Conservation (phyloP, 1,140 invertebrate species). For the Phymorhynchus buccinoides region DNA sequence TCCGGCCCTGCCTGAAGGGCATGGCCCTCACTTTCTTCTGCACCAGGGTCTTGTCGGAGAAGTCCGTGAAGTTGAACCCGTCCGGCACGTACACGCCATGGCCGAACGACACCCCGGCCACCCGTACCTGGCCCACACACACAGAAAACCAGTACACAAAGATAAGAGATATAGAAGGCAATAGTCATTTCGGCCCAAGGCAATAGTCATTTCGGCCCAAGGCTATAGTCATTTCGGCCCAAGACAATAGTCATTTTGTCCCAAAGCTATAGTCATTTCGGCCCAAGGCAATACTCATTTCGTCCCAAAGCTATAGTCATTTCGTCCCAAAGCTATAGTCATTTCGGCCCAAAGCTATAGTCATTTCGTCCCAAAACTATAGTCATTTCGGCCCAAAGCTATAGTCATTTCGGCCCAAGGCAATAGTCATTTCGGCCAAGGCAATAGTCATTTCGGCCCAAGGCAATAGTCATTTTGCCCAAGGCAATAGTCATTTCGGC, state of each 20-base stretch:
- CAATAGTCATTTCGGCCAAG: no score
- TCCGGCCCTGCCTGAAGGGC: background rate
- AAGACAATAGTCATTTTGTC: no score
- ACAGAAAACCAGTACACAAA: no score
- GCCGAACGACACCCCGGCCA: constrained; percentile 35
- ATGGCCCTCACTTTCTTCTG: constrained; percentile 35
- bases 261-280: no score
- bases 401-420: background rate
- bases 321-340: background rate
- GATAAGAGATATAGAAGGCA: no score
- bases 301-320: no score
- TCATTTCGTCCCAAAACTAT: no score
- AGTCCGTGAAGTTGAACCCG: constrained; percentile 41
- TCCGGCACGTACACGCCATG: constrained; percentile 31
- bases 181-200: background rate
- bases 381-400: background rate
- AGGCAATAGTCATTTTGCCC: background rate
- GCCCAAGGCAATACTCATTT: background rate
- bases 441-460: background rate
- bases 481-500: no score
- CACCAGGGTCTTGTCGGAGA: constrained; percentile 36
- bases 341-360: background rate
- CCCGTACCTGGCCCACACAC: background rate
- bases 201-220: no score
- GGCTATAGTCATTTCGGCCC: no score